A percentile compares a stretch with the other conserved stretches of the same genome.
Evolutionary conservation across 2,888 invertebrate species (phyloP).

Genomic region (Platypus cylindrus): DNA sequence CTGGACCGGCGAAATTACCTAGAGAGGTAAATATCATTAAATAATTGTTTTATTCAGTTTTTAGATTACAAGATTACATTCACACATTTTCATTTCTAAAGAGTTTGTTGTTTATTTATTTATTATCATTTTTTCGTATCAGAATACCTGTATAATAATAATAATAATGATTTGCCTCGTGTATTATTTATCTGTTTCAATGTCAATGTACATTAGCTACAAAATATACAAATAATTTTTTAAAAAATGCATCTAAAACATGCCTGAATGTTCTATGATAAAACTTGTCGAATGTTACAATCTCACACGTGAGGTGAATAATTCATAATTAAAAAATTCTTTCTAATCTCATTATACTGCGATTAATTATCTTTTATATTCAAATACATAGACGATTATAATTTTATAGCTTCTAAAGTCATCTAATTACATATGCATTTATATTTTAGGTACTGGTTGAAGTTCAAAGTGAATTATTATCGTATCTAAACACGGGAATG

Average conservation of each 20-base stretch:
- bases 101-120: conserved; percentile 1
- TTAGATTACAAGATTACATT: too few species aligned
- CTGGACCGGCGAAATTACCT: conserved; percentile 90
- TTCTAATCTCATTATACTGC: neutral
- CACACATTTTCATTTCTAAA: conserved; percentile 1
- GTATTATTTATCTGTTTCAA: too few species aligned
- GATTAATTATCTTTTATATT: neutral
- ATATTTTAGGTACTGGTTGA: conserved; percentile 65
- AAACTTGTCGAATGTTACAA: too few species aligned
- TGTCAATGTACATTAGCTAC: too few species aligned
- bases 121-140: too few species aligned
- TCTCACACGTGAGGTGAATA: too few species aligned
- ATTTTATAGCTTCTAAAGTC: too few species aligned
- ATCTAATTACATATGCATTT: conserved; percentile 4
- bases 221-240: too few species aligned
- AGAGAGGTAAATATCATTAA: conserved; percentile 51
- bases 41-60: too few species aligned
- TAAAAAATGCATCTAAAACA: neutral
- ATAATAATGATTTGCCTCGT: too few species aligned
- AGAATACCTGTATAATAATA: too few species aligned
- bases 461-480: conserved; percentile 68
- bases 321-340: too few species aligned
- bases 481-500: conserved; percentile 67
- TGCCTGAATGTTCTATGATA: neutral
- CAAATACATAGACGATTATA: neutral